Base-by-base conservation (phyloP, 2,113 vertebrate species). In the Serilophus lunatus region DNA sequence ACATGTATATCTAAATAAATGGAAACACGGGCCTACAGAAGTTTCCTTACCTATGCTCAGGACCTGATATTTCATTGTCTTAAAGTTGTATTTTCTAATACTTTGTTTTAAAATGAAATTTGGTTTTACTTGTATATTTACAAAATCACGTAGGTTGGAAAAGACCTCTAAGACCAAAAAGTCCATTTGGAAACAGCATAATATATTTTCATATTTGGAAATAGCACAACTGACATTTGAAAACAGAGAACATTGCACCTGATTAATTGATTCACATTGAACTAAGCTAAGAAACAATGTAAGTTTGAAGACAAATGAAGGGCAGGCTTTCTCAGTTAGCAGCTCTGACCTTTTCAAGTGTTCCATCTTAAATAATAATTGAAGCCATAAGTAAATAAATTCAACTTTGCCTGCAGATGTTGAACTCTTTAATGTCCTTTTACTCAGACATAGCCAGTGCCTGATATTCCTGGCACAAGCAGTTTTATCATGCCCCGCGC, bases 281-380 rank as follows among this genome's bases (percentile, higher is more conserved):
- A 76, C 24, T 29, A n/a, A 50, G 50, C 59, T 75, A 31, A 79
- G 82, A 44, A 74, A 68, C 87, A 74, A 63, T 64, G 36, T 18
- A 3, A 33, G 51, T 94, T 64, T 85, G 82, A 49, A 91, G 92
- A 92, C 77, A 94, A 92, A 94, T 88, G 96, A 97, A 95, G 72
- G 94, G 86, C 68, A 92, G 79, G 49, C 69, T 93, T 96, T 92
- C 72, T 64, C 75, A 80, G 77, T 78, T 90, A 96, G 84, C 92
- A 95, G 56, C 44, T 72, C 74, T 96, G 96, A 96, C 96, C 95
- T 97, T 97, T 96, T 95, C 91, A 94, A 66, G 74, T 86, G 95
- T 97, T 90, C 78, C 69, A n/a, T 95, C 86, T 96, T 95, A 96
- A 96, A 97, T 84, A 96, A 95, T 95, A 93, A 96, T 95, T 93